phyloP scores from a whole-genome alignment of 2,113 vertebrate species.

The Gymnorhina tibicen region DNA sequence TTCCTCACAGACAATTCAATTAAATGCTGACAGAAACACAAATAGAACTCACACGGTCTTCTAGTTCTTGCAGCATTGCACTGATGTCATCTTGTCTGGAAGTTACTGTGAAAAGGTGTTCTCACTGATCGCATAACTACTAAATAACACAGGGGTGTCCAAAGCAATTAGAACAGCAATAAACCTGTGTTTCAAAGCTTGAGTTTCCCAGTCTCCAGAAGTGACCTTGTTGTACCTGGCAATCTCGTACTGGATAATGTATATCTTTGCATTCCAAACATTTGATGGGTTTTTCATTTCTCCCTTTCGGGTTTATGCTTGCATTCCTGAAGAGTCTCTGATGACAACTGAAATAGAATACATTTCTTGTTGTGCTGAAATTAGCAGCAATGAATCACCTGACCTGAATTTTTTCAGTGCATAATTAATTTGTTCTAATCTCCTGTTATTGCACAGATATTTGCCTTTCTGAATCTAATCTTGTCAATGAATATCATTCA shows the following conservation, averaged over 20 bases:
- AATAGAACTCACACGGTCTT: not conserved
- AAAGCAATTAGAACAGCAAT: slow-evolving; percentile 22
- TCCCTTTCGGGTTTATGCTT: not conserved
- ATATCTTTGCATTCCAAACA: not conserved
- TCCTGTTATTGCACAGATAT: not conserved
- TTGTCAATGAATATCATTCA: not conserved
- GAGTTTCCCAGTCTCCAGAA: not conserved
- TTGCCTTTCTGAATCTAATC: not conserved
- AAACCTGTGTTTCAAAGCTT: not conserved
- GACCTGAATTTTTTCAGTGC: not conserved
- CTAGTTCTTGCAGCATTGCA: not conserved
- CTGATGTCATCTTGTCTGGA: slow-evolving; percentile 27
- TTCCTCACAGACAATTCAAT: slow-evolving; percentile 55
- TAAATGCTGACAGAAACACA: slow-evolving; percentile 58
- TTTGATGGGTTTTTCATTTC: not conserved
- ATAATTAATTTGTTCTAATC: not conserved
- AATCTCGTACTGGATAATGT: not conserved
- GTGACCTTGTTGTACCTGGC: not conserved
- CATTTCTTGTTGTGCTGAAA: not conserved
- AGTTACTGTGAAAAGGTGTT: not conserved
- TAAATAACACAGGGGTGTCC: not conserved
- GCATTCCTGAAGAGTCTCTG: not conserved
- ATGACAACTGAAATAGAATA: not conserved
- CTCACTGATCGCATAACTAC: not conserved
- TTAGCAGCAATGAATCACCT: slow-evolving; percentile 12